These are phyloP conservation scores for Dermatemys mawii DNA, from an alignment of 2,113 vertebrate genomes.

Conservation along the genomic window DNA sequence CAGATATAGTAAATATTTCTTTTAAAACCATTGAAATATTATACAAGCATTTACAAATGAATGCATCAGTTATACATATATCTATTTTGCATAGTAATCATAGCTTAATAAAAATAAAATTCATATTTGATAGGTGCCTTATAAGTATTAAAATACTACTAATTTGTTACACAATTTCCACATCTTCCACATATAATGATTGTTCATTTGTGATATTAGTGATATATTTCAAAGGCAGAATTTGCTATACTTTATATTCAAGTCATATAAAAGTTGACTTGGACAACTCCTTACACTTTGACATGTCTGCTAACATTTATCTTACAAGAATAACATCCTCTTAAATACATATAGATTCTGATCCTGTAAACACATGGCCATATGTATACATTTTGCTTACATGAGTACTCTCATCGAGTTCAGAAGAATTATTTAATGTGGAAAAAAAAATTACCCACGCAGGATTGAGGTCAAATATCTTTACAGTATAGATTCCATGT, in stretches of 20 bases:
- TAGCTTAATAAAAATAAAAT: background rate
- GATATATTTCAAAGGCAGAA: background rate
- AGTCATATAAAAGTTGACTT: background rate
- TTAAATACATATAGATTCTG: background rate
- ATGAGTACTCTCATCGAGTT: background rate
- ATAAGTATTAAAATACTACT: background rate
- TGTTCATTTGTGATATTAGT: background rate
- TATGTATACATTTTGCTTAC: rapidly evolving
- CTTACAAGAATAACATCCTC: rapidly evolving
- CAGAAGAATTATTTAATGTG: background rate
- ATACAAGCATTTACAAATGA: background rate
- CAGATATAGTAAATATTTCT: background rate
- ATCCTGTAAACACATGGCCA: background rate
- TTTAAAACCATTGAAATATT: background rate
- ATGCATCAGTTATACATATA: background rate
- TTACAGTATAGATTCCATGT: rapidly evolving
- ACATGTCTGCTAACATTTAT: background rate
- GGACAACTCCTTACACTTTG: background rate
- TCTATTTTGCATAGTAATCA: background rate
- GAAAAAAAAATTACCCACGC: background rate
- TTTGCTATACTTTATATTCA: background rate
- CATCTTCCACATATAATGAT: background rate
- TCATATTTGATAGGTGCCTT: background rate
- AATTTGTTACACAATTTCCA: background rate
- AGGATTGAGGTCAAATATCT: rapidly evolving